A percentile compares a stretch with the other conserved stretches of the same genome.
These are phyloP conservation scores for Amphipyra tragopoginis DNA, from an alignment of 2,888 invertebrate genomes.

Conservation along the genomic window DNA sequence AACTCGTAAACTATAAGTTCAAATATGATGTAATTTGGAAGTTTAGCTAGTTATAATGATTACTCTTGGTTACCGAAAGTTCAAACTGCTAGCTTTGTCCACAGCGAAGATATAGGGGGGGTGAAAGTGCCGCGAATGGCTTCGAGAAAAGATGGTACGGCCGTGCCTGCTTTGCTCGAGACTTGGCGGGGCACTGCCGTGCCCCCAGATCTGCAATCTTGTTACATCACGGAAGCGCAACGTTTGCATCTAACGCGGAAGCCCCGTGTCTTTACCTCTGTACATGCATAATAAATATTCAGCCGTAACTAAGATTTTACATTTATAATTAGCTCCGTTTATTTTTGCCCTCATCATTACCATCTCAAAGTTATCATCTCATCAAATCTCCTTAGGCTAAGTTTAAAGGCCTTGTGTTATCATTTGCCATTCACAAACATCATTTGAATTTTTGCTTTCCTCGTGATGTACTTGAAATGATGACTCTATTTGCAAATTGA, in stretches of 20 bases:
- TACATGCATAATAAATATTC: slow-evolving; percentile 47
- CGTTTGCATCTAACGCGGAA: slow-evolving; percentile 69
- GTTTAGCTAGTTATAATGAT: too few species aligned
- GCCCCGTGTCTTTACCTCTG: slow-evolving; percentile 50
- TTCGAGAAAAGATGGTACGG: too few species aligned
- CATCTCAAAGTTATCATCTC: slow-evolving; percentile 21
- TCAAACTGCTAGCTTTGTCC: too few species aligned
- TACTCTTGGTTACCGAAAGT: too few species aligned
- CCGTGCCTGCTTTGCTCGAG: too few species aligned
- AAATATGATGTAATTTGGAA: too few species aligned
- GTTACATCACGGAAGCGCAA: slow-evolving; percentile 72
- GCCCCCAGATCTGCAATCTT: slow-evolving; percentile 57
- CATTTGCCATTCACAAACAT: slow-evolving; percentile 45
- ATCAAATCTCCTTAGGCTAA: slow-evolving; percentile 30
- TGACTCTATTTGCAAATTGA: slow-evolving; percentile 56
- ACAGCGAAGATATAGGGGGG: too few species aligned
- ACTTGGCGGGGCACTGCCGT: too few species aligned
- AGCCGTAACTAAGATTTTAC: slow-evolving; percentile 49
- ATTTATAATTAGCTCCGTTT: slow-evolving; percentile 50
- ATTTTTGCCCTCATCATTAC: slow-evolving; percentile 29
- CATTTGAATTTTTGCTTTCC: slow-evolving; percentile 45
- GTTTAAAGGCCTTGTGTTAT: slow-evolving; percentile 51
- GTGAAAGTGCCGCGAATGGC: too few species aligned
- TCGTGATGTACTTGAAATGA: slow-evolving; percentile 46
- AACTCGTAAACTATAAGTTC: too few species aligned